A percentile compares a stretch with the other conserved stretches of the same genome.
phyloP scores from a whole-genome alignment of 1,140 invertebrate species.

The Drosophila mauritiana region DNA sequence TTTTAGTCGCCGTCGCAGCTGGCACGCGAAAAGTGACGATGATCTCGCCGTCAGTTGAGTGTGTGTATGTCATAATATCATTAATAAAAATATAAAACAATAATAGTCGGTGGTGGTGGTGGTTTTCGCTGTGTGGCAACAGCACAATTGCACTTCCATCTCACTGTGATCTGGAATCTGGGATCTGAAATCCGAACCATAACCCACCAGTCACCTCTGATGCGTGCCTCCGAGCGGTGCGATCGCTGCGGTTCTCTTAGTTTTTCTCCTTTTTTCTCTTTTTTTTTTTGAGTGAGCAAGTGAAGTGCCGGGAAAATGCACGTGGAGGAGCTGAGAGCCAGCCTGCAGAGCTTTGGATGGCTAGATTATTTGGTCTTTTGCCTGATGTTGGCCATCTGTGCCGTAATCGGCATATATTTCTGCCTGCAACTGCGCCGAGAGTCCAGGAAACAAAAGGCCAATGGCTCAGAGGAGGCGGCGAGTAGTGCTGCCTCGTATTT shows the following conservation, averaged over 20 bases:
- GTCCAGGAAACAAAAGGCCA: conserved; percentile 86
- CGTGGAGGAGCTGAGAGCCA: conserved; percentile 87
- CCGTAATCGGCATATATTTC: conserved; percentile 91
- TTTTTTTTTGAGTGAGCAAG: conserved; percentile 8
- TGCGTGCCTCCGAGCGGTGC: conserved; percentile 67
- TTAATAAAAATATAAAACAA: conserved; percentile 64
- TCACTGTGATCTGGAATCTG: conserved; percentile 13
- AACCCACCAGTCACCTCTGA: conserved; percentile 57
- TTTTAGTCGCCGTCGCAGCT: neutral
- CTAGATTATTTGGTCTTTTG: conserved; percentile 90
- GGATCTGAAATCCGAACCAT: conserved; percentile 36
- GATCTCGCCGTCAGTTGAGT: neutral
- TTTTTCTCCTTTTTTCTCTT: neutral
- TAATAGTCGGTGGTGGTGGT: conserved; percentile 29
- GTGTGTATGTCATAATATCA: conserved; percentile 54
- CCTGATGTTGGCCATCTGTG: conserved; percentile 89
- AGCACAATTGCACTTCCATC: conserved; percentile 13
- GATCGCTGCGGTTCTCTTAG: neutral
- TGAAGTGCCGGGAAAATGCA: conserved; percentile 55
- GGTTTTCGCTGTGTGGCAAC: conserved; percentile 12
- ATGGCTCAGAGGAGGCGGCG: conserved; percentile 71
- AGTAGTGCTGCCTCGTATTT: conserved; percentile 89
- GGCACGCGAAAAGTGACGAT: conserved; percentile 1
- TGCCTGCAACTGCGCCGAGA: conserved; percentile 86
- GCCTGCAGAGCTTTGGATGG: conserved; percentile 88